Conservation (phyloP, 2,888 invertebrate genomes). For the Leptodirus hochenwartii region DNA sequence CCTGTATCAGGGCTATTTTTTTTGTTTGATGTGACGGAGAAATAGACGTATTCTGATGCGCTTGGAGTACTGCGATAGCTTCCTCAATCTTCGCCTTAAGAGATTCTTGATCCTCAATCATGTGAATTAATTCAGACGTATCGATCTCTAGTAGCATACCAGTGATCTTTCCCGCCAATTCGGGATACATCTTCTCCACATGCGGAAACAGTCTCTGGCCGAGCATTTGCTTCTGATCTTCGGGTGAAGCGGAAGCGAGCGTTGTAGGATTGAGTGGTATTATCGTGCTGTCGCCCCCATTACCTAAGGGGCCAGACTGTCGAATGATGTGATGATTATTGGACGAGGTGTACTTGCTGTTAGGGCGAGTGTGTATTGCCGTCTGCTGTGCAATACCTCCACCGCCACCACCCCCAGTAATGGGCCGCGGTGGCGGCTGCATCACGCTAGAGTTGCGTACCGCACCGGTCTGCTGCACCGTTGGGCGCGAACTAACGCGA, state of each 20-base stretch:
- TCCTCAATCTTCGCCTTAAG: conserved; percentile 94
- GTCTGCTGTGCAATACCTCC: conserved; percentile 68
- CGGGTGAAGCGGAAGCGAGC: conserved; percentile 80
- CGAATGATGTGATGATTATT: conserved; percentile 38
- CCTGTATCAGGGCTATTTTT: too few species aligned
- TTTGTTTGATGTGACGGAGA: too few species aligned
- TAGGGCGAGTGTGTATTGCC: conserved; percentile 46
- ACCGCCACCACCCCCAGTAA: too few species aligned
- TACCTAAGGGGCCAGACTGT: too few species aligned
- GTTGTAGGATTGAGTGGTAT: conserved; percentile 74
- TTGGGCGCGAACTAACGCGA: conserved; percentile 20
- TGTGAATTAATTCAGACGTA: conserved; percentile 89
- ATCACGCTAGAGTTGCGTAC: too few species aligned
- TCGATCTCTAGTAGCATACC: conserved; percentile 89
- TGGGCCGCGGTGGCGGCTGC: conserved; percentile 48
- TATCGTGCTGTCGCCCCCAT: conserved; percentile 33
- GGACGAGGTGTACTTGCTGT: conserved; percentile 75
- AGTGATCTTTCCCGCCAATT: conserved; percentile 92
- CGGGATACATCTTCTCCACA: conserved; percentile 83
- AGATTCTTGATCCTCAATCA: conserved; percentile 90
- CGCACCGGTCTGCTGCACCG: too few species aligned
- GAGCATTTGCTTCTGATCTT: conserved; percentile 97
- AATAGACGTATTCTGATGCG: conserved; percentile 55
- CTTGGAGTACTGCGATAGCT: conserved; percentile 92
- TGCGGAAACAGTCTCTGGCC: conserved; percentile 94